These are phyloP conservation scores for Pionites leucogaster DNA, from an alignment of 2,113 vertebrate species.

Conservation along the genomic window DNA sequence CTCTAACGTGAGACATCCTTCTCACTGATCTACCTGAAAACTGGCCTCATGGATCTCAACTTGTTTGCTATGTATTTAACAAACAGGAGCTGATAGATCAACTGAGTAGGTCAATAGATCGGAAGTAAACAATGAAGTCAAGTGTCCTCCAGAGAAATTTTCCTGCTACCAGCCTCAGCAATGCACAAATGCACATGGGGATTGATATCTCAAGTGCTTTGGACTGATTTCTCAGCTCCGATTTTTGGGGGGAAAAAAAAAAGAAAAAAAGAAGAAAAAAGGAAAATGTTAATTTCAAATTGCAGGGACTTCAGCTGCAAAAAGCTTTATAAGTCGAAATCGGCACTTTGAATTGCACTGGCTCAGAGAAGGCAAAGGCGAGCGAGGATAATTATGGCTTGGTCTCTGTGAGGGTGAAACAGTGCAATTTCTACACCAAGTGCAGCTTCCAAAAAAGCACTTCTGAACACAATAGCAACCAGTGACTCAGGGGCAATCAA, in stretches of 20 bases:
- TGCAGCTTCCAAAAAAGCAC: background rate
- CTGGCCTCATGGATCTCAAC: background rate
- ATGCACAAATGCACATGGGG: background rate
- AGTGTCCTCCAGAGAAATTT: conserved; percentile 16
- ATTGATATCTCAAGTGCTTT: background rate
- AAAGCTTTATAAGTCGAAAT: background rate
- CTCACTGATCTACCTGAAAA: background rate
- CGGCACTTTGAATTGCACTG: background rate
- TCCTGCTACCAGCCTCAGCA: background rate
- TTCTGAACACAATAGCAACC: conserved; percentile 33
- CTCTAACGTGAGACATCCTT: background rate
- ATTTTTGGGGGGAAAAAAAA: background rate
- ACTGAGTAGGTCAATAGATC: background rate
- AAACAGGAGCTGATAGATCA: background rate
- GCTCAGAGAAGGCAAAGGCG: background rate
- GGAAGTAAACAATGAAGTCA: conserved; percentile 5
- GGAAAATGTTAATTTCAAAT: background rate
- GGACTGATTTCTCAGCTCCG: background rate
- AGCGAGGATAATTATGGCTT: background rate
- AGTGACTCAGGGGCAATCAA: conserved; percentile 19
- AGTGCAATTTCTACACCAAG: background rate
- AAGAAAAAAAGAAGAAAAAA: background rate
- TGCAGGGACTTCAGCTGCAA: background rate
- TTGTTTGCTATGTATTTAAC: background rate
- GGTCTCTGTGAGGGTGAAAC: background rate